Evolutionary conservation across 2,113 vertebrate species (phyloP), one percentile per base, ranked within the genome.

Genomic region (Bubo bubo): DNA sequence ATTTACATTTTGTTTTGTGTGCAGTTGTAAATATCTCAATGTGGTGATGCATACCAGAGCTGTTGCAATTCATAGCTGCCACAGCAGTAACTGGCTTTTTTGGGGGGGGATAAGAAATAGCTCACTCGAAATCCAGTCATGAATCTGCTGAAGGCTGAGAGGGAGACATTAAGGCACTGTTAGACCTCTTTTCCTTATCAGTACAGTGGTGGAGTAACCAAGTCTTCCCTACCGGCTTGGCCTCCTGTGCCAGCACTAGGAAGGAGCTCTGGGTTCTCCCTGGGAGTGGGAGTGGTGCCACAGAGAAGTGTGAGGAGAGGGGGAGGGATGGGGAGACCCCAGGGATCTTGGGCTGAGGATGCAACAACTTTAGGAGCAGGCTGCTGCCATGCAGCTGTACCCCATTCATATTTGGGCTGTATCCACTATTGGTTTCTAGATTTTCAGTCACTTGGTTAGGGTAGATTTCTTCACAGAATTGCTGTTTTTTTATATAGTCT

Each of bases 321-420:
- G 27, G 49, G 19, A 60, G 34, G 56, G 20, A 49, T n/a, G n/a
- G 15, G n/a, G 16, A 88, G 24, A 81, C 14, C 6, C 5, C 0
- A 0, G 8, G 7, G 28, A 27, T 34, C 49, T 53, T 70, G 28
- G 28, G 26, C 30, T 71, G 39, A 28, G 52, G 26, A 21, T 24
- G 28, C 27, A 73, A 3, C 7, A 53, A 13, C 16, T 28, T 45
- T 12, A 59, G 72, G 41, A 63, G 55, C 55, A 50, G 45, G n/a
- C 30, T 88, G 35, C 53, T 85, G 37, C 50, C 18, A 0, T 12
- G 47, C 28, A 75, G 32, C 85, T 81, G 27, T 63, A 34, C 26
- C 14, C 14, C 14, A 1, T 19, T 66, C 0, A 0, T n/a, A 8
- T 50, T 30, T 67, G 64, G n/a, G 50, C 55, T 67, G 23, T 47